Conservation (phyloP, 2,113 vertebrate genomes). For the Urocynchramus pylzowi region DNA sequence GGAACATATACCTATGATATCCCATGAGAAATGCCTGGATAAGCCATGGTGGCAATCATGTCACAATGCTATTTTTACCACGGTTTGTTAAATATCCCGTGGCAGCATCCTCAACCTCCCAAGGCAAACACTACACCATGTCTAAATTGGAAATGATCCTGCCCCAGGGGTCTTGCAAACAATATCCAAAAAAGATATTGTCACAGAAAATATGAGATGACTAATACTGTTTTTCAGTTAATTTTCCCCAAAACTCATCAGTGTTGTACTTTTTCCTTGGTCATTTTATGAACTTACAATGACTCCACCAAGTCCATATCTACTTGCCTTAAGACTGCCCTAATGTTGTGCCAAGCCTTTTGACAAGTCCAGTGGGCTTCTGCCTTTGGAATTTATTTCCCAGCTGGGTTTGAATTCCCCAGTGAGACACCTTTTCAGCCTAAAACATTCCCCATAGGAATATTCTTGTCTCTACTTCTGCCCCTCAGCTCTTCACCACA, state of each 20-base stretch:
- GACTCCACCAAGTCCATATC: neutral
- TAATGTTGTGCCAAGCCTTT: neutral
- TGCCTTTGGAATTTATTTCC: neutral
- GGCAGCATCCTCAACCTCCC: neutral
- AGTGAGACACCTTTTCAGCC: neutral
- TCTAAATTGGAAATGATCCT: neutral
- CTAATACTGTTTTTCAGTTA: neutral
- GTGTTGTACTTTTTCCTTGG: neutral
- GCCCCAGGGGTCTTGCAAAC: neutral
- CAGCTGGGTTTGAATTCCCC: neutral
- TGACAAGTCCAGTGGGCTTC: neutral
- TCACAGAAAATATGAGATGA: neutral
- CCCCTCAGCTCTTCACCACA: neutral
- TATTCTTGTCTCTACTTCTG: neutral
- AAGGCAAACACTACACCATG: rapidly evolving
- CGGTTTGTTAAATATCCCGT: neutral
- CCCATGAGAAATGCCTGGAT: neutral
- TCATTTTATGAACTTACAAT: neutral
- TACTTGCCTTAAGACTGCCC: neutral
- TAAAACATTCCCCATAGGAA: neutral
- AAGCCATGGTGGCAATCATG: neutral
- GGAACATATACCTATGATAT: neutral
- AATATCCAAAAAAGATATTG: neutral
- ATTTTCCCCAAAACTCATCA: neutral
- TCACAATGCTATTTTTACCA: neutral